phyloP scores from a whole-genome alignment of 2,888 invertebrate species.

The Eudasyphora cyanicolor region DNA sequence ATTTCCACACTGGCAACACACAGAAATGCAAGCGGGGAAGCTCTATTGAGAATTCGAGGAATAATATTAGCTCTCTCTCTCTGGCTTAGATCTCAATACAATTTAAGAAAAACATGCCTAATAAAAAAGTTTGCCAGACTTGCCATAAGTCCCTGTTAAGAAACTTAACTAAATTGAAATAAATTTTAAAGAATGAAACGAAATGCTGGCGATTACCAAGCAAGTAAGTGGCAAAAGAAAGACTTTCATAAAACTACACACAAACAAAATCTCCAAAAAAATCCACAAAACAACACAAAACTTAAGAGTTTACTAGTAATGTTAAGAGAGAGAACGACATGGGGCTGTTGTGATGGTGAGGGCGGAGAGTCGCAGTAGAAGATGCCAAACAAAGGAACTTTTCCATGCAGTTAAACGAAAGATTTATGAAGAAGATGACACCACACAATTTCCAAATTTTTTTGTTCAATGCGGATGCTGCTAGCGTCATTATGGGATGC shows the following conservation, averaged over 20 bases:
- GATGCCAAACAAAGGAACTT: conserved; percentile 48
- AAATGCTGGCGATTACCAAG: conserved; percentile 31
- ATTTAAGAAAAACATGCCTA: too few species aligned
- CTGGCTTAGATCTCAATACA: too few species aligned
- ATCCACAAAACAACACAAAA: conserved; percentile 9
- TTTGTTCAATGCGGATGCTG: neutral
- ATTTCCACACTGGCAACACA: too few species aligned
- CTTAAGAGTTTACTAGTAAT: neutral
- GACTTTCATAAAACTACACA: neutral
- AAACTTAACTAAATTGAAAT: conserved; percentile 40
- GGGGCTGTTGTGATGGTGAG: too few species aligned
- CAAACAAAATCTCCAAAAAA: neutral
- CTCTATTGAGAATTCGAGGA: too few species aligned
- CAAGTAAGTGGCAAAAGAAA: neutral
- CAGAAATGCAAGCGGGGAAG: too few species aligned
- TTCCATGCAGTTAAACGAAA: conserved; percentile 51
- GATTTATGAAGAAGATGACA: conserved; percentile 61
- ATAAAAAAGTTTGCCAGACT: too few species aligned
- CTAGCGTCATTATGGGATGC: neutral
- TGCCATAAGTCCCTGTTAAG: neutral
- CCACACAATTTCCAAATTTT: conserved; percentile 16
- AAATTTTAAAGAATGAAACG: conserved; percentile 42
- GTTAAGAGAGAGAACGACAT: neutral
- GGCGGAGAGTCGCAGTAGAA: neutral
- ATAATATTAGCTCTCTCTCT: too few species aligned